phyloP scores from a whole-genome alignment of 2,888 invertebrate genomes.

The Apomyelois bistriatella region DNA sequence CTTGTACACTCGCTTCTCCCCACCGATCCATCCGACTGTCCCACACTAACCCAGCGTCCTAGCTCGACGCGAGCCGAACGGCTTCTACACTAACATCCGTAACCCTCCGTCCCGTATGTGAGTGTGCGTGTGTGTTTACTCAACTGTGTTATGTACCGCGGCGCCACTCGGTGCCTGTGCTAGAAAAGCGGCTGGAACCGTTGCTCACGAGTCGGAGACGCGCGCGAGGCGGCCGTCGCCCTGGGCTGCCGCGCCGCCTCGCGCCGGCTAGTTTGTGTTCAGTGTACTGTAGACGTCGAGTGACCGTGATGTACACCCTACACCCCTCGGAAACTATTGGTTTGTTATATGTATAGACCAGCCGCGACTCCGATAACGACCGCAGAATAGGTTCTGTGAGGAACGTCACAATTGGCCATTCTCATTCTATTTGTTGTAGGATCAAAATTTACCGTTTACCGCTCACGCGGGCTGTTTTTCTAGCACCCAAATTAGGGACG shows the following conservation, averaged over 20 bases:
- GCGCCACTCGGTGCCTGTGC: conserved; percentile 65
- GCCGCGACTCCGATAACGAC: conserved; percentile 65
- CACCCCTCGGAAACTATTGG: conserved; percentile 75
- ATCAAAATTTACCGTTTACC: conserved; percentile 70
- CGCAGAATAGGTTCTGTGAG: conserved; percentile 81
- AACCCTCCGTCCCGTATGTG: conserved; percentile 59
- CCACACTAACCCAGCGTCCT: conserved; percentile 26
- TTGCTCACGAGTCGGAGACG: conserved; percentile 43
- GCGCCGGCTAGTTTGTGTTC: conserved; percentile 59
- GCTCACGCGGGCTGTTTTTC: conserved; percentile 84
- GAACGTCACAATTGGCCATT: conserved; percentile 77
- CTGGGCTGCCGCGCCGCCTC: conserved; percentile 33
- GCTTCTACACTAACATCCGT: conserved; percentile 55
- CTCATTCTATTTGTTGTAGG: conserved; percentile 61
- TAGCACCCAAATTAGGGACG: conserved; percentile 82
- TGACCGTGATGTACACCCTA: conserved; percentile 71
- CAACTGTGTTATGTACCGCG: conserved; percentile 42
- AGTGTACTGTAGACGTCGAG: conserved; percentile 78
- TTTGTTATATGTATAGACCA: conserved; percentile 76
- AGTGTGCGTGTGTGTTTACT: conserved; percentile 70
- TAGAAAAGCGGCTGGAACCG: conserved; percentile 76
- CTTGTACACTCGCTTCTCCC: conserved; percentile 73
- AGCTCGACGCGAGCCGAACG: conserved; percentile 46
- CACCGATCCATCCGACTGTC: conserved; percentile 27
- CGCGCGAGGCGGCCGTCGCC: conserved; percentile 29